A percentile compares a stretch with the other conserved stretches of the same genome.
phyloP scores from a whole-genome alignment of 2,113 vertebrate genomes.

The Xiphorhynchus elegans region DNA sequence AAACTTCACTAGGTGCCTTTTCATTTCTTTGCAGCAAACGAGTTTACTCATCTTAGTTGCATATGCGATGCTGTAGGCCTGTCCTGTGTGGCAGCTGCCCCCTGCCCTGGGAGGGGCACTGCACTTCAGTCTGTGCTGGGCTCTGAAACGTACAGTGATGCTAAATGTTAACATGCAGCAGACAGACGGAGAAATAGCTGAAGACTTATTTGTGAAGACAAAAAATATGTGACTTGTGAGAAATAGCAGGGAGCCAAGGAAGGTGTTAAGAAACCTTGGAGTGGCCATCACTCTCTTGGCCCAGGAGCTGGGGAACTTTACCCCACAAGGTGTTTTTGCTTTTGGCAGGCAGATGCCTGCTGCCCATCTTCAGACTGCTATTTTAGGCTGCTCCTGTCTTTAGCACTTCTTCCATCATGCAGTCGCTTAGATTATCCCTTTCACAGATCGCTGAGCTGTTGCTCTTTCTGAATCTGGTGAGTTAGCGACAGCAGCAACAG shows the following conservation, averaged over 20 bases:
- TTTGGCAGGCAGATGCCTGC: slow-evolving; percentile 26
- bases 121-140: not conserved
- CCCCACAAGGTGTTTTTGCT: not conserved
- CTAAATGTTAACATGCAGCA: not conserved
- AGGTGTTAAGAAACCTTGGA: not conserved
- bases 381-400: slow-evolving; percentile 53
- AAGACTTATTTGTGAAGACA: not conserved
- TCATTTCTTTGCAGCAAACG: not conserved
- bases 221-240: not conserved
- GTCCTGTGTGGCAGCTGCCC: not conserved
- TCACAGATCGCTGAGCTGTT: not conserved
- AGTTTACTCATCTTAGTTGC: not conserved
- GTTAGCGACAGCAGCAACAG: not conserved
- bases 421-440: not conserved
- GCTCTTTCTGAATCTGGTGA: not conserved
- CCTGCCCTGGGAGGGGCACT: not conserved
- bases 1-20: not conserved
- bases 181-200: not conserved
- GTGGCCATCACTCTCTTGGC: not conserved
- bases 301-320: not conserved
- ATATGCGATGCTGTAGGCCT: rapidly evolving
- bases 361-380: slow-evolving; percentile 31
- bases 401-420: slow-evolving; percentile 13
- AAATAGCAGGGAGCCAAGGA: not conserved
- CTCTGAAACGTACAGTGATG: not conserved